Evolutionary conservation across 2,888 invertebrate species (phyloP), one percentile per base, ranked within the genome.

Genomic region (Microctonus hyperodae): DNA sequence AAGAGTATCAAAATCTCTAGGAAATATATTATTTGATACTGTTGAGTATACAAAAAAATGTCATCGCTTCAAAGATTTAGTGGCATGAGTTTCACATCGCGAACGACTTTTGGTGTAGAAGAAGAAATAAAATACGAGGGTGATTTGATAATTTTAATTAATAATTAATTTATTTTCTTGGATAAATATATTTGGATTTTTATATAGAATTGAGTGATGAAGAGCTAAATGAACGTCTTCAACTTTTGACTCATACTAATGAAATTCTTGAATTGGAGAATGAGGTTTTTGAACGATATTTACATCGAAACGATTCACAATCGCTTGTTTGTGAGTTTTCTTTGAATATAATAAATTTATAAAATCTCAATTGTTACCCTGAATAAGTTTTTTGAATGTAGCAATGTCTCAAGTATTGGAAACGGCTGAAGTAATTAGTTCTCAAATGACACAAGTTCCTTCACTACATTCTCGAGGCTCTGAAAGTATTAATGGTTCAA

Each of bases 251-350:
- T 11, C 70, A 73, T 16, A 70, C 64, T 0, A 81, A 78, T 67
- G 73, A 73, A 68, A 69, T 86, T 2, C 63, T 88, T 9, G 72
- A 72, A 0, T 70, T 88, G 0, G 88, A 88, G 73, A 88, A 88
- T 67, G 87, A 88, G 61, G 81, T 88, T 20, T 80, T 88, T 10
- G 88, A 88, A 70, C 83, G 80, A 13, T 85, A 85, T 2, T 84
- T 88, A 0, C 72, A 77, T 70, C 84, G 87, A 48, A 68, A 86
- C 4, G 86, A 88, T 35, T 87, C 88, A 0, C 60, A 84, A 0
- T 69, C 86, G 9, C 82, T 88, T 78, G 79, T 83, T 61, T 86
- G 88, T 61, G 80, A 87, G n/a, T 81, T 0, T 61, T 16, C 13
- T 53, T 28, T 28, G 28, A 28, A 28, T 51, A 10, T 50, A n/a